A percentile compares a stretch with the other conserved stretches of the same genome.
Evolutionary conservation across 2,797 vertebrate genomes (phyloP).

Genomic region (Fistularia commersonii): DNA sequence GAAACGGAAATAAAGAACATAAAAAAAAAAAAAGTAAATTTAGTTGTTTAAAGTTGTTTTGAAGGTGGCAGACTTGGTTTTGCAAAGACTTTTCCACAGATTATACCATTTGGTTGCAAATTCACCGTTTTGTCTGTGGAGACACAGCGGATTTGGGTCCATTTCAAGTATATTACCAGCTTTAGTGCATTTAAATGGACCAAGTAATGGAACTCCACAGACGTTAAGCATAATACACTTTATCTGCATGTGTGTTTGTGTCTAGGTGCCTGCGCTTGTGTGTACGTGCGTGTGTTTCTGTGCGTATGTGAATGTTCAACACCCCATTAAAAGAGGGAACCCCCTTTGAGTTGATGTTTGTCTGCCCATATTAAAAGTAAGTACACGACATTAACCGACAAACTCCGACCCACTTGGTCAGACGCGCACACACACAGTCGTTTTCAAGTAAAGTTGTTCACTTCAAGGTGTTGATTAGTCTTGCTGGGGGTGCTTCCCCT

Average conservation of each 20-base stretch:
- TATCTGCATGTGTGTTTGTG: constrained; percentile 3
- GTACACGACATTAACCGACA: neutral
- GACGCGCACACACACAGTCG: neutral
- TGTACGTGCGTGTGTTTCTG: neutral
- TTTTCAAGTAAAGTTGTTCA: constrained; percentile 32
- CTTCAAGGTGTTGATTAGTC: constrained; percentile 47
- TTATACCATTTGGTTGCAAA: neutral
- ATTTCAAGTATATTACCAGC: neutral
- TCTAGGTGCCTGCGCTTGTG: neutral
- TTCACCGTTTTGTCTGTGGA: neutral
- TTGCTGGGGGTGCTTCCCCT: constrained; percentile 36
- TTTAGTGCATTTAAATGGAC: constrained; percentile 4
- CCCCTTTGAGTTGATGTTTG: too few relatives aligned
- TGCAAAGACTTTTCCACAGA: neutral
- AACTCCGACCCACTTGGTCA: neutral
- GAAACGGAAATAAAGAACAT: too few relatives aligned
- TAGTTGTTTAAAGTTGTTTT: neutral
- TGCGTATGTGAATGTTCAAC: neutral
- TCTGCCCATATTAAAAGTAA: too few relatives aligned
- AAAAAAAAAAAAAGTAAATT: neutral
- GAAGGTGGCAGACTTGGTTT: neutral
- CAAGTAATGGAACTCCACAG: constrained; percentile 3
- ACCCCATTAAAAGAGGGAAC: neutral
- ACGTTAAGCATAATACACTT: neutral
- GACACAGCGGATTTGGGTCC: neutral